These are phyloP conservation scores for Clarias magur DNA, from an alignment of 2,113 vertebrate species.

Conservation along the genomic window DNA sequence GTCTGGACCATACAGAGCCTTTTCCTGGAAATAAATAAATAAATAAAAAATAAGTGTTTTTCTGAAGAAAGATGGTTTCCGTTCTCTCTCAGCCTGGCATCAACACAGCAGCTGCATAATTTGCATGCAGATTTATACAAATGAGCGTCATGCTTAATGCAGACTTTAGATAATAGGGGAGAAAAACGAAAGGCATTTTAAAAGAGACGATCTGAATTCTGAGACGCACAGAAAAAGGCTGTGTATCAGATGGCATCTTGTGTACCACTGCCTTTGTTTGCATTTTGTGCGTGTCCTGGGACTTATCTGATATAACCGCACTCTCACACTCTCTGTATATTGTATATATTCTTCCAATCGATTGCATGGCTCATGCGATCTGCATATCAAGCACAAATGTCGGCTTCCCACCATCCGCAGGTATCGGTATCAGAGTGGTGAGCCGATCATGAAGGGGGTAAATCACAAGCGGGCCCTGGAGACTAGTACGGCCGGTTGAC, in stretches of 20 bases:
- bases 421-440: slow-evolving; percentile 51
- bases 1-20: slow-evolving; percentile 55
- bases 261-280: slow-evolving; percentile 49
- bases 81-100: slow-evolving; percentile 60
- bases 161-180: slow-evolving; percentile 65
- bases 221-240: slow-evolving; percentile 21
- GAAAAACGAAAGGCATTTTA: slow-evolving; percentile 58
- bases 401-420: slow-evolving; percentile 55
- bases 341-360: not conserved
- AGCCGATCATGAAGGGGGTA: slow-evolving; percentile 55
- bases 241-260: slow-evolving; percentile 39
- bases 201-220: slow-evolving; percentile 53
- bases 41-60: slow-evolving; percentile 68
- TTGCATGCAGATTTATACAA: slow-evolving; percentile 72
- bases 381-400: slow-evolving; percentile 43
- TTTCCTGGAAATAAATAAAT: slow-evolving; percentile 56
- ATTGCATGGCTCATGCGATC: slow-evolving; percentile 40
- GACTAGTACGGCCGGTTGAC: slow-evolving; percentile 59
- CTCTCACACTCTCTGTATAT: not conserved
- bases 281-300: slow-evolving; percentile 18
- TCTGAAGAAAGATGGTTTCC: slow-evolving; percentile 76
- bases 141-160: slow-evolving; percentile 68
- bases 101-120: slow-evolving; percentile 72
- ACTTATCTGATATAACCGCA: slow-evolving; percentile 42
- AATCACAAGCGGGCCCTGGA: slow-evolving; percentile 57